phyloP scores from a whole-genome alignment of 2,113 vertebrate genomes.

The Zapus hudsonius region DNA sequence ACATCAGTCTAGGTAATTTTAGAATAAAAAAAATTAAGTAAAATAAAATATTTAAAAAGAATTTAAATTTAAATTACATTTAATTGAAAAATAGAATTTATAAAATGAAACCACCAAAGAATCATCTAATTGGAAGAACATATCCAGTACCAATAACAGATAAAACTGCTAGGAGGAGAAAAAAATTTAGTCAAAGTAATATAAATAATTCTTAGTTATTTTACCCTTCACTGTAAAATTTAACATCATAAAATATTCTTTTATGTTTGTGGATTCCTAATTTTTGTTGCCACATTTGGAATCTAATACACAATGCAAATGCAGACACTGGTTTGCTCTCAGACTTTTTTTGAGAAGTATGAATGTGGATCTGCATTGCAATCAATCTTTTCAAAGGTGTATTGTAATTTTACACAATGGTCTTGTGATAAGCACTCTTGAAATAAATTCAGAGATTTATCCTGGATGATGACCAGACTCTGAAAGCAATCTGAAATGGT shows the following conservation, averaged over 20 bases:
- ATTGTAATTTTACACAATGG: background rate
- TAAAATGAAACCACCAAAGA: background rate
- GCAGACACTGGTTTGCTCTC: background rate
- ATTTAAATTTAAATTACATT: too few relatives aligned
- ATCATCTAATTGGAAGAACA: background rate
- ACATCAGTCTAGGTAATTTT: background rate
- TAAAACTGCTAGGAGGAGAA: background rate
- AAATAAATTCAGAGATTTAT: slow-evolving; percentile 54
- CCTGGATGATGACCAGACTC: slow-evolving; percentile 62
- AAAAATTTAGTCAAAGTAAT: background rate
- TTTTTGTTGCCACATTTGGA: background rate
- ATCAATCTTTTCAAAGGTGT: background rate
- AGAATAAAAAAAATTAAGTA: background rate
- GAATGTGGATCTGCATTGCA: background rate
- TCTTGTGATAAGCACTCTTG: slow-evolving; percentile 30
- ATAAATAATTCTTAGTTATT: background rate
- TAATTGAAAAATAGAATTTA: background rate
- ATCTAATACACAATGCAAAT: background rate
- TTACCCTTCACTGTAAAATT: background rate
- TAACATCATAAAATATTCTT: background rate
- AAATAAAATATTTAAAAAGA: background rate
- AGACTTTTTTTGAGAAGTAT: background rate
- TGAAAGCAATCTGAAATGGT: slow-evolving; percentile 65
- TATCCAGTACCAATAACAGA: background rate
- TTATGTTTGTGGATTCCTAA: too few relatives aligned